Conservation (phyloP, 2,888 invertebrate genomes). For the Parnassius smintheus region DNA sequence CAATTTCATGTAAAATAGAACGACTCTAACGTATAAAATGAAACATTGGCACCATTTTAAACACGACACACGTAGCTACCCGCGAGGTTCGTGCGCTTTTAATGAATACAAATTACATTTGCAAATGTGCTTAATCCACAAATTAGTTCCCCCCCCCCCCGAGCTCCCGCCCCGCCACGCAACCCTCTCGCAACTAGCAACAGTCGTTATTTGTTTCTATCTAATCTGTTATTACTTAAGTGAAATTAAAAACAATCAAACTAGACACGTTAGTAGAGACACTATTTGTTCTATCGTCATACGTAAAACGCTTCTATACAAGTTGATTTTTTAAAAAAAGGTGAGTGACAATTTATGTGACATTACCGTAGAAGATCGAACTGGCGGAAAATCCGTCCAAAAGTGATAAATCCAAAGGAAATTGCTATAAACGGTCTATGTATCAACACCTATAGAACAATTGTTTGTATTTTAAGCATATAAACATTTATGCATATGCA, state of each 20-base stretch:
- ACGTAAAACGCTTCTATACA: no score
- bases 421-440: no score
- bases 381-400: no score
- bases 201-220: conserved; percentile 20
- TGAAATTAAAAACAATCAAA: background rate
- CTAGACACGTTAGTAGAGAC: no score
- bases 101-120: conserved; percentile 79
- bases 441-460: no score
- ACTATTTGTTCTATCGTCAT: no score
- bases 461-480: no score
- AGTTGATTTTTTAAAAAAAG: no score
- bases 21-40: conserved; percentile 2
- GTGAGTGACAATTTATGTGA: no score
- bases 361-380: no score
- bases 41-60: conserved; percentile 19
- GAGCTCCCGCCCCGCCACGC: conserved; percentile 28
- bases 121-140: conserved; percentile 79
- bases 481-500: no score
- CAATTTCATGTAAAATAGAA: background rate
- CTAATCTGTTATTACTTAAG: conserved; percentile 16
- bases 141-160: conserved; percentile 61
- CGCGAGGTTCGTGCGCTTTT: conserved; percentile 47
- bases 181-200: conserved; percentile 28
- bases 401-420: no score
- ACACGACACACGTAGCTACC: conserved; percentile 25